A percentile compares a stretch with the other conserved stretches of the same genome.
Conservation (phyloP, 2,797 vertebrate genomes). For the Eulemur albifrons region DNA sequence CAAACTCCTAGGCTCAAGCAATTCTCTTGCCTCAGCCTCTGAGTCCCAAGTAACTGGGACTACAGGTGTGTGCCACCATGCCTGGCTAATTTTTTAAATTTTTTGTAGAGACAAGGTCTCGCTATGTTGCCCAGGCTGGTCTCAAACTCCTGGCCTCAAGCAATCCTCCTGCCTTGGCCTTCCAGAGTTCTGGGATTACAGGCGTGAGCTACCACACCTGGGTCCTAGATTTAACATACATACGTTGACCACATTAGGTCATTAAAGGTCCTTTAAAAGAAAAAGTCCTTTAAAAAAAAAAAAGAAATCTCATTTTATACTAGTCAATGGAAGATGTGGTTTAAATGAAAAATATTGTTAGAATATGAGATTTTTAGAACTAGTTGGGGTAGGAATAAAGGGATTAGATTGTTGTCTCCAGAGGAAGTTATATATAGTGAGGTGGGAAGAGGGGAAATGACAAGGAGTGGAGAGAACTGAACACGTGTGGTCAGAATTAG, state of each 20-base stretch:
- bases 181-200: too few species aligned
- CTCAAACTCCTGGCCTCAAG: too few species aligned
- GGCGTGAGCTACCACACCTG: too few species aligned
- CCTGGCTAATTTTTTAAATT: too few species aligned
- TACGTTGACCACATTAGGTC: background rate
- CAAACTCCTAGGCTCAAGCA: too few species aligned
- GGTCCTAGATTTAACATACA: too few species aligned
- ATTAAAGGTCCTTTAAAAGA: background rate
- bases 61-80: too few species aligned
- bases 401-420: background rate
- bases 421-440: background rate
- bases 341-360: slow-evolving; percentile 9
- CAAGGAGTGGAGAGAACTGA: background rate
- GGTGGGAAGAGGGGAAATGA: background rate
- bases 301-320: background rate
- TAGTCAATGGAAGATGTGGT: background rate
- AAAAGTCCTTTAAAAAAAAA: background rate
- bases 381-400: background rate
- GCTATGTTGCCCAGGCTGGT: too few species aligned
- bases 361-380: background rate
- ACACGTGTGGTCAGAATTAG: background rate
- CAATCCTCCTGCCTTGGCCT: too few species aligned
- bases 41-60: too few species aligned
- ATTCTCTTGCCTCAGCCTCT: too few species aligned
- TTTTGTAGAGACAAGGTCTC: too few species aligned